phyloP scores from a whole-genome alignment of 2,113 vertebrate species.

The Bungarus multicinctus region DNA sequence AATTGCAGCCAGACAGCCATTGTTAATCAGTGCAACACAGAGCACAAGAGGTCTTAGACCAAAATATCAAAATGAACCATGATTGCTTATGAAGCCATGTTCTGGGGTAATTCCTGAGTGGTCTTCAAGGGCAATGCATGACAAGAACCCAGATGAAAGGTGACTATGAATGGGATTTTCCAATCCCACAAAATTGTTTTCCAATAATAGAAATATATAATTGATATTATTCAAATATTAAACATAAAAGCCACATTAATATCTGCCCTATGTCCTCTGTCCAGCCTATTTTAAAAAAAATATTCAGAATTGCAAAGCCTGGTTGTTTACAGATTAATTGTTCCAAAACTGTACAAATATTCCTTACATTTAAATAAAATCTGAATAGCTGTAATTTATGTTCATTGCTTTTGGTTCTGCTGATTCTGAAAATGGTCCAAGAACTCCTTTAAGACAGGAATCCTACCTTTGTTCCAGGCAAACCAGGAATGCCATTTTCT shows the following conservation, averaged over 20 bases:
- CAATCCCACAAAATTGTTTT: background rate
- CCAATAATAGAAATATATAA: background rate
- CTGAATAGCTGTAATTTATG: background rate
- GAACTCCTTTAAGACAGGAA: rapidly evolving
- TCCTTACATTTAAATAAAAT: background rate
- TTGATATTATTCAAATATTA: background rate
- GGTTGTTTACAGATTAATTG: background rate
- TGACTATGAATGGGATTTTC: background rate
- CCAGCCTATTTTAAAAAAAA: background rate
- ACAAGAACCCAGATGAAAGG: background rate
- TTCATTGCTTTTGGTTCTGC: background rate
- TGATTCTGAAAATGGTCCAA: background rate
- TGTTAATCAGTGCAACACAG: background rate
- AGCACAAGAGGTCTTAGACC: background rate
- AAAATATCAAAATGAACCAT: background rate
- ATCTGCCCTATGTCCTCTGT: slow-evolving; percentile 25
- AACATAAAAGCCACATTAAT: background rate
- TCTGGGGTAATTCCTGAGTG: background rate
- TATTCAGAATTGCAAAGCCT: background rate
- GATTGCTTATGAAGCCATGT: background rate
- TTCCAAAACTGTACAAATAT: background rate
- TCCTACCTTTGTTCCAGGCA: slow-evolving; percentile 74
- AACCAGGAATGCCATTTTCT: slow-evolving; percentile 65
- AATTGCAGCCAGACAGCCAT: background rate
- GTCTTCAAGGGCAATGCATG: background rate